Evolutionary conservation across 1,140 invertebrate species (phyloP), one percentile per base, ranked within the genome.

Genomic region (Callitettix versicolor): DNA sequence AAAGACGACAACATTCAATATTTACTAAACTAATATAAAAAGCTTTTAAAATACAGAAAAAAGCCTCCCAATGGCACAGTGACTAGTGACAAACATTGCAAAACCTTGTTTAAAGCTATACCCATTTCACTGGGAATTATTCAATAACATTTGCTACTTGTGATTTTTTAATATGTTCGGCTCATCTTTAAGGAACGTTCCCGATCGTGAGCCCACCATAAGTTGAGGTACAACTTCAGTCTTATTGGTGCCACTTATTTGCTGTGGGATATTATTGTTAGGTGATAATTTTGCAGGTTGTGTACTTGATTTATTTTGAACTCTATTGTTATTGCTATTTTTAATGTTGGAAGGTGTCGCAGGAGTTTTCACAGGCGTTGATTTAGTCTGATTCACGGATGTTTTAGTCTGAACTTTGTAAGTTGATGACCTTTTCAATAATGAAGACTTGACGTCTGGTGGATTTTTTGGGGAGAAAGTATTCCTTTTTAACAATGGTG

Each of bases 101-200:
- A n/a, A 33, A 34, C n/a, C 15, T 22, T 2, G 4, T 12, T 34
- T 26, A 26, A 50, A 42, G 40, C 21, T 42, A 56, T 30, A 11
- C 33, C 11, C 14, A 50, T 36, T 11, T 18, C 14, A 26, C 34
- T 18, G 11, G 30, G 24, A 33, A 20, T 24, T 34, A 56, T 14
- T 50, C 33, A 12, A 43, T 18, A n/a, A 36, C 24, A 26, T 70
- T 67, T 52, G 70, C 68, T 49, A 75, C 67, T 44, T 72, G 71
- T 2, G 67, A 60, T 30, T 72, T 75, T 76, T 75, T 15, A 78
- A 63, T 60, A 77, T 72, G 12, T 79, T 71, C 44, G 79, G 71
- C 65, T 85, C 81, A 61, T 85, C 84, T 65, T 84, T 85, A 7
- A 84, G 68, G 62, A 85, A 86, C 0, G 84, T 86, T 11, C 80